Base-by-base conservation (phyloP, 2,888 invertebrate genomes). In the Caenorhabditis sp. region DNA sequence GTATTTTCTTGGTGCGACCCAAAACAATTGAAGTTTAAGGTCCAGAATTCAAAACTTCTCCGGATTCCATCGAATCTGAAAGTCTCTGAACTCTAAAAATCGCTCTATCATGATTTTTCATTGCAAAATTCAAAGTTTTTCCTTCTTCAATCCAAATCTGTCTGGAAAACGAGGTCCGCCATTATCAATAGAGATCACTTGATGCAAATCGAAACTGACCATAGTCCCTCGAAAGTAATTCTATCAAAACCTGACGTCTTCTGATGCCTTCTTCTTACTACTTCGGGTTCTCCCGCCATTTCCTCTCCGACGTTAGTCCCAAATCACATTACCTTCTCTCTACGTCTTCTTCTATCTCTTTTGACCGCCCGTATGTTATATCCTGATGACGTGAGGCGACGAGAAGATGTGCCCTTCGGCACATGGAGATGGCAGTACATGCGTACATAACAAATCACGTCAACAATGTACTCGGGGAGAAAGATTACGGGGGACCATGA, bases 381-480 rank as follows among this genome's bases (percentile, higher is more conserved):
- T 24, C 38, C 59, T 28, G 38, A 41, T 75, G 75, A 66, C 63
- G 75, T 64, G 64, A 22, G 59, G 44, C 1, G n/a, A n/a, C 7
- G 49, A 5, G 49, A 24, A 49, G n/a, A 51, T 70, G 47, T 61
- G 61, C 73, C 72, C 49, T 72, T 63, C 19, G 56, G 56, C 61
- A 38, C 38, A 31, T 59, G 56, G 28, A 31, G n/a, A 24, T 14
- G 58, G 44, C 47, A 56, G 59, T 59, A 59, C 66, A 49, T 64
- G 64, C 73, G 59, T 72, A 72, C 72, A 72, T 72, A 72, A 75
- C 74, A 75, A 75, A 75, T 75, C 74, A 68, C 49, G 68, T 75
- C 58, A 74, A 61, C 58, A 66, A 22, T 56, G 59, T 59, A 51
- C 66, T 44, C 41, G 31, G 31, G 35, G n/a, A 44, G 4, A 35